phyloP scores from a whole-genome alignment of 2,888 invertebrate species.

The Pterostichus niger region DNA sequence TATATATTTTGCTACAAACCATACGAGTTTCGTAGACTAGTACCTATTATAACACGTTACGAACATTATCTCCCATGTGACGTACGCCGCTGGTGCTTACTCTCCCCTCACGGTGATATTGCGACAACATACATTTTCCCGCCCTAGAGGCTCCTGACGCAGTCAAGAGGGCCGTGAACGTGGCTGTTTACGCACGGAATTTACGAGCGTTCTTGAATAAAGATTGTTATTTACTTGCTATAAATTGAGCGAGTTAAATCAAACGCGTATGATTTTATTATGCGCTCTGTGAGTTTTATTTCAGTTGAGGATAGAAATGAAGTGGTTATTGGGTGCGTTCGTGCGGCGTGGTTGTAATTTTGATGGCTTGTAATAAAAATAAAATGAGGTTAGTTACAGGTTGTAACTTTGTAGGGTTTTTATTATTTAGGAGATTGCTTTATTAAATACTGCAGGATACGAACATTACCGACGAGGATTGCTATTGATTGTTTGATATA shows the following conservation, averaged over 20 bases:
- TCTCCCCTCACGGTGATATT: conserved; percentile 20
- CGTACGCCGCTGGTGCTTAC: conserved; percentile 12
- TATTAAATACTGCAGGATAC: background rate
- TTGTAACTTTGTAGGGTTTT: conserved; percentile 42
- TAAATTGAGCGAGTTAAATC: conserved; percentile 22
- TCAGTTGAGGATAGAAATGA: conserved; percentile 12
- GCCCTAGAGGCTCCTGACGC: conserved; percentile 18
- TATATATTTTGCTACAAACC: background rate
- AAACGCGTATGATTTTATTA: conserved; percentile 22
- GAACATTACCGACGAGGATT: background rate
- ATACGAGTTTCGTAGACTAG: conserved; percentile 13
- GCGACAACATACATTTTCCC: conserved; percentile 45
- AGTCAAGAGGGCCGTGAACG: conserved; percentile 18
- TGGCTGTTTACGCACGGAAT: conserved; percentile 27
- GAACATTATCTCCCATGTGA: conserved; percentile 4
- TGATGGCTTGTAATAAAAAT: conserved; percentile 26
- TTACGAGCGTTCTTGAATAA: conserved; percentile 39
- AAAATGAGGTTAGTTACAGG: conserved; percentile 30
- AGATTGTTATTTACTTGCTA: conserved; percentile 29
- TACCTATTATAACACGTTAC: conserved; percentile 8
- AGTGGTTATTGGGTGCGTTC: conserved; percentile 23
- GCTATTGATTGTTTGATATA: conserved; percentile 23
- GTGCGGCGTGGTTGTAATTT: conserved; percentile 7
- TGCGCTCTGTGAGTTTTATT: background rate
- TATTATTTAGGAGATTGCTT: conserved; percentile 22